phyloP scores from a whole-genome alignment of 2,113 vertebrate genomes.

The Platycercus adscitus region DNA sequence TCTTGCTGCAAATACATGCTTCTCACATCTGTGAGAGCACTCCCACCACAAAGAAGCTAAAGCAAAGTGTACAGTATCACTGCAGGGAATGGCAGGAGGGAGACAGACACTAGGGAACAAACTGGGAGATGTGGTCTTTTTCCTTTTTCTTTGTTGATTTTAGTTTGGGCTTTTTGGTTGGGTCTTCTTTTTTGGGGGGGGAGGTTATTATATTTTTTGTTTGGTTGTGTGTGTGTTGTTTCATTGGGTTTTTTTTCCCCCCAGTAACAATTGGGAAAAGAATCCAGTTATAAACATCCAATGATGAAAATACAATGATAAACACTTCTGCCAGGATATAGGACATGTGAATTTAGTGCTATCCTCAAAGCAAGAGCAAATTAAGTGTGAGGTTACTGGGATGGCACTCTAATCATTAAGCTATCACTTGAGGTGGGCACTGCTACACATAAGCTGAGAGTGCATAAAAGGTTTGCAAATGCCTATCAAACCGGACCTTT shows the following conservation, averaged over 20 bases:
- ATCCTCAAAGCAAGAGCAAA: background rate
- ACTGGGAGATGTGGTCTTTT: background rate
- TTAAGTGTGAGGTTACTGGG: background rate
- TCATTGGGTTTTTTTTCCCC: background rate
- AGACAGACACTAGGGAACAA: background rate
- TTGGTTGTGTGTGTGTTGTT: background rate
- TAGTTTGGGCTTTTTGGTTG: background rate
- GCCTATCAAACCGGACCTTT: background rate
- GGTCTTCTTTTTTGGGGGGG: too few species aligned
- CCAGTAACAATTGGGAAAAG: background rate
- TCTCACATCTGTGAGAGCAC: background rate
- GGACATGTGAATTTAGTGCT: background rate
- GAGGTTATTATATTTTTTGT: background rate
- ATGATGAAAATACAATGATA: background rate
- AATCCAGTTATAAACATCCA: background rate
- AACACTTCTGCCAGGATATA: background rate
- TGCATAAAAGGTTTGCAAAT: background rate
- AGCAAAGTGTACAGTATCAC: background rate
- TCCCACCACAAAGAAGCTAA: background rate
- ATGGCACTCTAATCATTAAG: background rate
- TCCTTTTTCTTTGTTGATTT: background rate
- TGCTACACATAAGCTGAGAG: background rate
- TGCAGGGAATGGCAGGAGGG: background rate
- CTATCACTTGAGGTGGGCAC: background rate
- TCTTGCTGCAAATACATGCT: fast-evolving